These are phyloP conservation scores for Galendromus occidentalis DNA, from an alignment of 1,140 invertebrate genomes.

Conservation along the genomic window DNA sequence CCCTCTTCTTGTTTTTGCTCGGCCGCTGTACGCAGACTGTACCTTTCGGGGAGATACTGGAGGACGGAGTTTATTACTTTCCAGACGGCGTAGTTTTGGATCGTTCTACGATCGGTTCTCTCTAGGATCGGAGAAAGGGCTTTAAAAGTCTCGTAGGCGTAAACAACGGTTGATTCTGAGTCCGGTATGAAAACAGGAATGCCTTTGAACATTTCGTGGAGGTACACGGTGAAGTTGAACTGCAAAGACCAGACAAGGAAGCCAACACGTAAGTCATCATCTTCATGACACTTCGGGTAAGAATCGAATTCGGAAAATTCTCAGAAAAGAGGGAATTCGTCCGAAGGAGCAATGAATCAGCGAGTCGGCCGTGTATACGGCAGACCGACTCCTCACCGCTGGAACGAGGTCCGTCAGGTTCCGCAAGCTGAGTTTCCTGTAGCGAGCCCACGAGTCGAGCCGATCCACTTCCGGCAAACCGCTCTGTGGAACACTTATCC, in stretches of 20 bases:
- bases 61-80: neutral
- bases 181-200: neutral
- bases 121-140: neutral
- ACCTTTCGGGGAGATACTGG: conserved; percentile 2
- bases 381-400: neutral
- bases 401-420: conserved; percentile 2
- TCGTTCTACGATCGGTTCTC: neutral
- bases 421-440: neutral
- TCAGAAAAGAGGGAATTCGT: too few relatives aligned
- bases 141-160: neutral
- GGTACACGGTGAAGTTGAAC: conserved; percentile 3
- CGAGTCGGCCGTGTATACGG: too few relatives aligned
- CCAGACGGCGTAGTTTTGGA: conserved; percentile 1
- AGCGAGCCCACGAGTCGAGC: neutral
- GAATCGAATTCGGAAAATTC: too few relatives aligned
- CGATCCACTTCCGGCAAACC: neutral
- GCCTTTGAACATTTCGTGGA: neutral
- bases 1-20: too few relatives aligned
- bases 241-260: neutral
- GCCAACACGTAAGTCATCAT: too few relatives aligned
- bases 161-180: neutral
- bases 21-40: neutral
- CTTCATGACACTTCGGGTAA: too few relatives aligned
- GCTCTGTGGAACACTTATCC: neutral
- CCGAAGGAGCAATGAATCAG: too few relatives aligned